Evolutionary conservation across 64 coral and sea anemone species (phyloP).

Genomic region (Dendronephthya gigantea): DNA sequence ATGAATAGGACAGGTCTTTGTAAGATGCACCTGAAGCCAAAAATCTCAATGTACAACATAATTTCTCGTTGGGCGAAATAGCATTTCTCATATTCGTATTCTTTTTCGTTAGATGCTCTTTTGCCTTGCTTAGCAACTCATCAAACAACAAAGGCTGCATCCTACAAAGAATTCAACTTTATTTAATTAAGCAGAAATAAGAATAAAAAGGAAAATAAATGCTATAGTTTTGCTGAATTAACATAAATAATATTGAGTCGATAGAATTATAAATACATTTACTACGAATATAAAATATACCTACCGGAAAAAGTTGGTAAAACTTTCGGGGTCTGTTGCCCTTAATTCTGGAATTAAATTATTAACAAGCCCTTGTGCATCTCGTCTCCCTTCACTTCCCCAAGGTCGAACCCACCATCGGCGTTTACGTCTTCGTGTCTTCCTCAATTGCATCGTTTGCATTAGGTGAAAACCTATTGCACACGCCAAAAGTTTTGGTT

Average conservation of each 20-base stretch:
- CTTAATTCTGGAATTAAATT: neutral
- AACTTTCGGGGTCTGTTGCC: neutral
- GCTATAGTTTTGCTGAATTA: neutral
- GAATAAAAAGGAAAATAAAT: neutral
- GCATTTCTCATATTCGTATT: neutral
- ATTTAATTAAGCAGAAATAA: neutral
- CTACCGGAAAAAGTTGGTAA: neutral
- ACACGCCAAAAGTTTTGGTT: neutral
- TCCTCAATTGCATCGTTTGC: neutral
- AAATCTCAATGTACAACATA: neutral
- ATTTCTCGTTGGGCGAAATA: neutral
- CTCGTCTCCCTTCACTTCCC: neutral
- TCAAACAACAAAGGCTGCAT: too few species aligned
- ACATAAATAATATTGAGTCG: neutral
- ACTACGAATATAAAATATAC: too few species aligned
- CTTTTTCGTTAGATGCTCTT: neutral
- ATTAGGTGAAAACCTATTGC: neutral
- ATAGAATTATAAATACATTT: too few species aligned
- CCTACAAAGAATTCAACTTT: neutral
- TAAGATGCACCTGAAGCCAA: too few species aligned
- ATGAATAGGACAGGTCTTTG: too few species aligned
- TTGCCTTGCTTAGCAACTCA: neutral
- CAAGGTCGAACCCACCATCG: constrained; percentile 9
- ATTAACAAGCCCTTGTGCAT: neutral
- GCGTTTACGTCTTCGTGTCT: neutral